These are phyloP conservation scores for Astreopora myriophthalma DNA, from an alignment of 64 coral and sea anemone species.

Conservation along the genomic window DNA sequence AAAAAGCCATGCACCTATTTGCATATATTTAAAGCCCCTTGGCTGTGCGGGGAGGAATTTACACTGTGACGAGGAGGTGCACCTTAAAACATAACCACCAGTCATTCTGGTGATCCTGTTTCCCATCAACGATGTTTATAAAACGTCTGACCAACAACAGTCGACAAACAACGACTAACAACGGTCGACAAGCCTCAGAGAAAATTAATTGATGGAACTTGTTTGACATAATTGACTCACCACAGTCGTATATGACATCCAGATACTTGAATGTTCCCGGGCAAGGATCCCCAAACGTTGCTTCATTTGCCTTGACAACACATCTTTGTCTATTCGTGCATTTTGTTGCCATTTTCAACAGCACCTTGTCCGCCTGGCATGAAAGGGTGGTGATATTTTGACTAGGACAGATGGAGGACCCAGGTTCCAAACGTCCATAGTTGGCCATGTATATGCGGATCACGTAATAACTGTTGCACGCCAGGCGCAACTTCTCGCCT, in stretches of 20 bases:
- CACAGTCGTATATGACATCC: slow-evolving; percentile 81
- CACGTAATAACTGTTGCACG: slow-evolving; percentile 43
- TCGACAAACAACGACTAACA: no score
- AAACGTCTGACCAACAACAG: no score
- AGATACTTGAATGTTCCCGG: slow-evolving; percentile 86
- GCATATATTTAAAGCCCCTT: no score
- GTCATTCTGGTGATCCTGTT: no score
- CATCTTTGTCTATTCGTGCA: slow-evolving; percentile 64
- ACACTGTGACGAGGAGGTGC: no score
- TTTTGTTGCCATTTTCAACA: slow-evolving; percentile 31
- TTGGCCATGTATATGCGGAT: slow-evolving; percentile 66
- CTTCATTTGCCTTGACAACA: slow-evolving; percentile 50
- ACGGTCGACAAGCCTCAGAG: no score
- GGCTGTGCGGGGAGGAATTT: no score
- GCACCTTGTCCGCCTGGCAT: slow-evolving; percentile 40
- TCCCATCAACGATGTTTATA: no score
- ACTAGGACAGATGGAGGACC: slow-evolving; percentile 71
- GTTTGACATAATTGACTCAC: slow-evolving; percentile 58
- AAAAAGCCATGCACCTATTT: no score
- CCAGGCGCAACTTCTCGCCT: slow-evolving; percentile 66
- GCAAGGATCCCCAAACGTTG: slow-evolving; percentile 79
- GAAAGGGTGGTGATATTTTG: slow-evolving; percentile 54
- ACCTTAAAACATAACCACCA: no score
- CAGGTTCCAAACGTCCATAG: slow-evolving; percentile 81
- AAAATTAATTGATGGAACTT: no score